Percentiles rank a stretch among this genome's conserved stretches.
Evolutionary conservation across 2,797 vertebrate genomes (phyloP).

Genomic region (Anableps anableps): DNA sequence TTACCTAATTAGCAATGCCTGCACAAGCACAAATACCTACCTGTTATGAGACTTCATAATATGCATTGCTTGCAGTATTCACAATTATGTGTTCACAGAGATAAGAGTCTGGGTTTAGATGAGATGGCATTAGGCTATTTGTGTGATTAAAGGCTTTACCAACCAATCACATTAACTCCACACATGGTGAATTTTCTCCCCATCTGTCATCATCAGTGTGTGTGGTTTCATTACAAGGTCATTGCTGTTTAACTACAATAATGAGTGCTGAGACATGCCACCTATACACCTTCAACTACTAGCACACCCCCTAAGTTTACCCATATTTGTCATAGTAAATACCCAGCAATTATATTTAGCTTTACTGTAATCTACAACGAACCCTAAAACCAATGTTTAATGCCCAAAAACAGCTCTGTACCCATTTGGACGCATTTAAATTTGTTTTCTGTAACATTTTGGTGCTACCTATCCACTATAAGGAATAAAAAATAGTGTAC

Average conservation of each 20-base stretch:
- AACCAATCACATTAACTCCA: slow-evolving; percentile 58
- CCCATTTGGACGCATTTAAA: neutral
- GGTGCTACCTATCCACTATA: no score
- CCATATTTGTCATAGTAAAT: neutral
- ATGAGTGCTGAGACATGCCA: slow-evolving; percentile 32
- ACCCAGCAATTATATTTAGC: neutral
- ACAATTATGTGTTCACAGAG: slow-evolving; percentile 8
- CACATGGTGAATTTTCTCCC: slow-evolving; percentile 25
- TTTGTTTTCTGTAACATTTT: neutral
- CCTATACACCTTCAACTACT: neutral
- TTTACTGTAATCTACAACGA: neutral
- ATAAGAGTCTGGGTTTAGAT: slow-evolving; percentile 27
- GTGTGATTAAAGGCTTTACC: slow-evolving; percentile 51
- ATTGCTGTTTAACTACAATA: slow-evolving; percentile 34
- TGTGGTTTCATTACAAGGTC: slow-evolving; percentile 57
- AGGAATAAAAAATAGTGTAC: slow-evolving; percentile 3
- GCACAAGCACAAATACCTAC: slow-evolving; percentile 1
- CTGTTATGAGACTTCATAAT: neutral
- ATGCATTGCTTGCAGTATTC: neutral
- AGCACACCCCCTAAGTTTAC: neutral
- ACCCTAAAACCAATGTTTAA: neutral
- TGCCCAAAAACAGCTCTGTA: neutral
- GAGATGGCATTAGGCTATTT: slow-evolving; percentile 54
- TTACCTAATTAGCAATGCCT: neutral
- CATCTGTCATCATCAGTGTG: slow-evolving; percentile 50